Evolutionary conservation across 2,113 vertebrate genomes (phyloP).

Genomic region (Phalacrocorax pelagicus): DNA sequence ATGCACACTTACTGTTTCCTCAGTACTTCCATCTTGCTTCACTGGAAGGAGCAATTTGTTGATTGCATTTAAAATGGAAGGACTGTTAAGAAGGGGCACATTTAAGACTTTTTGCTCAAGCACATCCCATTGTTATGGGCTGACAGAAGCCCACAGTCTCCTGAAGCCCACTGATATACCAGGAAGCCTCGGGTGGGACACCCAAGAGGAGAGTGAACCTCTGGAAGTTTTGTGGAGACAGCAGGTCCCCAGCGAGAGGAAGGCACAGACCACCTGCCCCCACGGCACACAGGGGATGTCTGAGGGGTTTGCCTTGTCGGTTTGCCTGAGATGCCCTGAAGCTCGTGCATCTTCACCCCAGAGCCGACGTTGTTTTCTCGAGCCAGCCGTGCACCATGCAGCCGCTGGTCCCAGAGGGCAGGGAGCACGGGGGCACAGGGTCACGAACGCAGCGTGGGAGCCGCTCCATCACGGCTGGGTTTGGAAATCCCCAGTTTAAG

Average conservation of each 20-base stretch:
- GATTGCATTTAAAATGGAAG: neutral
- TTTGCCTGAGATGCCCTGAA: neutral
- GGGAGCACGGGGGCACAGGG: neutral
- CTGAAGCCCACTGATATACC: neutral
- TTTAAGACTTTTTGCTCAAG: neutral
- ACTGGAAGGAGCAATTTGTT: neutral
- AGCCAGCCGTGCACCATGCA: fast-evolving
- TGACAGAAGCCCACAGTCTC: neutral
- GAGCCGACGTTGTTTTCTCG: neutral
- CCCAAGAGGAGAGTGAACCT: neutral
- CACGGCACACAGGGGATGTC: fast-evolving
- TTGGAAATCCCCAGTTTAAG: neutral
- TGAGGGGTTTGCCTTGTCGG: no score
- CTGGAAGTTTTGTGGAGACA: neutral
- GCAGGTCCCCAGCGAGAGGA: no score
- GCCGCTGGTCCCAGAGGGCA: fast-evolving
- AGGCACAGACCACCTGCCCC: no score
- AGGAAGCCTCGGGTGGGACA: no score
- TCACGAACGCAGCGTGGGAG: neutral
- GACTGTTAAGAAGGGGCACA: neutral
- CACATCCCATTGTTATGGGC: neutral
- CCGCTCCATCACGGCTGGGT: neutral
- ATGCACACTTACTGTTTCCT: neutral
- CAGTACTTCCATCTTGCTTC: neutral
- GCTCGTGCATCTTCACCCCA: fast-evolving